These are phyloP conservation scores for Kudoa iwatai DNA, from an alignment of 30 jellyfish, hydroid and myxozoan species.

Conservation along the genomic window DNA sequence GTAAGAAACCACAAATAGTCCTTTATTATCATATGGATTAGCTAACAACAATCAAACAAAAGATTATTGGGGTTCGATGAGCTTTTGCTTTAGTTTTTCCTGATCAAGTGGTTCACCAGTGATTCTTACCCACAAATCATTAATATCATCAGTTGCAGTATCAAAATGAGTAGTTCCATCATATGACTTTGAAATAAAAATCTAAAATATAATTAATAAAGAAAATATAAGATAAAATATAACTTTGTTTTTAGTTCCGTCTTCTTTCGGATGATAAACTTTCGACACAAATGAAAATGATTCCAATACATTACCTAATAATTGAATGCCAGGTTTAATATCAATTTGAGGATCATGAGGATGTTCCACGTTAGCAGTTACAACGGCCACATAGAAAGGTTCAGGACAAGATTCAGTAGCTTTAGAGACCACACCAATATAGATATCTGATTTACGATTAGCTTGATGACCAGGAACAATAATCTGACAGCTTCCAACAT, in stretches of 20 bases:
- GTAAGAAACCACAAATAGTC: no score
- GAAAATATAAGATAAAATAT: no score
- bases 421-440: conserved; percentile 31
- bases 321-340: conserved; percentile 22
- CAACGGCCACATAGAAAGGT: conserved; percentile 44
- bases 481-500: conserved; percentile 33
- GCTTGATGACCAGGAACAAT: conserved; percentile 74
- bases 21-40: no score
- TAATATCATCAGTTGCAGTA: conserved; percentile 50
- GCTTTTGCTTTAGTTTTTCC: background rate
- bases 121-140: conserved; percentile 40
- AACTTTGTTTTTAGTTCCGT: conserved; percentile 46
- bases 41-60: no score
- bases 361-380: conserved; percentile 73
- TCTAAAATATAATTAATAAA: conserved; percentile 7
- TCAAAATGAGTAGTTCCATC: conserved; percentile 96
- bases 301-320: conserved; percentile 26
- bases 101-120: conserved; percentile 28
- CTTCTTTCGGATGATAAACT: conserved; percentile 35
- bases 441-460: conserved; percentile 56
- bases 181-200: conserved; percentile 44
- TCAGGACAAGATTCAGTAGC: conserved; percentile 25
- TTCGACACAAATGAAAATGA: conserved; percentile 44
- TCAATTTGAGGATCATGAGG: conserved; percentile 75
- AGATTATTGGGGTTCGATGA: no score